Conservation (phyloP, 2,888 invertebrate species). For the Alloscopus bannaensis region DNA sequence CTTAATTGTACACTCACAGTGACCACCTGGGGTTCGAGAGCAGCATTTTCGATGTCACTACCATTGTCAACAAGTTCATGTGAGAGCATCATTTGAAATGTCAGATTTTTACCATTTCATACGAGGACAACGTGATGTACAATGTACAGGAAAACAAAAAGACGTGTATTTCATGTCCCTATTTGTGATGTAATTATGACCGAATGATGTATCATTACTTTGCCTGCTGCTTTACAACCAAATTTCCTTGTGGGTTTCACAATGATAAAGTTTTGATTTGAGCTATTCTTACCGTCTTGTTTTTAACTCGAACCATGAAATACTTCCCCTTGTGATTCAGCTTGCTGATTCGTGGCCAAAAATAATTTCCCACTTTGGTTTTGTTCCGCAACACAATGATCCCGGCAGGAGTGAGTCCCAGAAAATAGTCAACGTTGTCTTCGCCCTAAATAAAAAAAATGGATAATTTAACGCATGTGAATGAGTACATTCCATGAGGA, state of each 20-base stretch:
- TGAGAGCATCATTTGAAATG: background rate
- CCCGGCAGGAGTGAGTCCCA: constrained; percentile 96
- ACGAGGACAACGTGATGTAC: background rate
- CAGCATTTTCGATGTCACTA: constrained; percentile 30
- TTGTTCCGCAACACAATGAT: constrained; percentile 95
- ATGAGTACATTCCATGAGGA: background rate
- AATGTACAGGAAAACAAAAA: constrained; percentile 4
- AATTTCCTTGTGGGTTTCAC: background rate
- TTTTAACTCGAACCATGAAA: constrained; percentile 96
- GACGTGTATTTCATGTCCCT: too few species aligned
- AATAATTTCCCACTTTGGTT: constrained; percentile 97
- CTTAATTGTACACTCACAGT: background rate
- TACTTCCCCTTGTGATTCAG: constrained; percentile 97
- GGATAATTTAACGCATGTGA: background rate
- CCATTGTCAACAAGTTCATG: constrained; percentile 31
- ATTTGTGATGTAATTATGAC: background rate
- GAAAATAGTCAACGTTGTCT: constrained; percentile 96
- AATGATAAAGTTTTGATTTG: background rate
- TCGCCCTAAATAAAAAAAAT: constrained; percentile 83
- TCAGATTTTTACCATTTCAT: constrained; percentile 9
- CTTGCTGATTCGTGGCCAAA: constrained; percentile 98
- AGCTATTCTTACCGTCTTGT: constrained; percentile 89
- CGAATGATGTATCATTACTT: background rate
- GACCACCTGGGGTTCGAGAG: constrained; percentile 5
- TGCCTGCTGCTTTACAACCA: background rate